Evolutionary conservation across 2,888 invertebrate species (phyloP), one percentile per base, ranked within the genome.

Genomic region (Sepioteuthis lessoniana): DNA sequence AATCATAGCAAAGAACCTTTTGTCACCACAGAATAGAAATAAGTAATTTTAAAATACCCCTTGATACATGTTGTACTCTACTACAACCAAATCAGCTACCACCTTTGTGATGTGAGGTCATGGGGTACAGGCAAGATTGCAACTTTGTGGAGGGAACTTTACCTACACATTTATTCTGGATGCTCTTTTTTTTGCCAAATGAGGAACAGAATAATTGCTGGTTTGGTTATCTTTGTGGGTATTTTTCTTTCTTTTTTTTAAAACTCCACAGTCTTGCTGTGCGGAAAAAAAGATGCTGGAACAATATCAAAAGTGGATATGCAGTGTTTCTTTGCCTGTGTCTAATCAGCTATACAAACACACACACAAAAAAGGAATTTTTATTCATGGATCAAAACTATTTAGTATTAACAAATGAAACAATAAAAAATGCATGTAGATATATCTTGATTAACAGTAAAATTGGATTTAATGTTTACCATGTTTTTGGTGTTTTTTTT

Each of bases 341-440:
- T 76, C 76, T 13, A 76, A 10, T n/a, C 76, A 76, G 76, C 76
- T 25, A 60, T 25, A 60, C 31, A 60, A 7, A 60, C 10, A 60
- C 60, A 60, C 60, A 60, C 31, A 60, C 28, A 60, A 3, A 8
- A 76, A 16, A n/a, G 76, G 16, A 10, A 31, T 76, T 76, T 76
- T 76, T 10, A 31, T 38, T 19, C 7, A 10, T 76, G 55, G 90
- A 93, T 76, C 60, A 35, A 8, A 19, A 93, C 90, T 76, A 25
- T 42, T 46, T 76, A 93, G 76, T 76, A 35, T n/a, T 76, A 76
- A 76, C 76, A 76, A 76, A 76, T n/a, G n/a, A 76, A 55, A 76
- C n/a, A n/a, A n/a, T 3, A 76, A n/a, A 76, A 76, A n/a, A 76
- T 76, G 76, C n/a, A n/a, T 76, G 76, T 76, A 76, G 76, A 76